phyloP scores from a whole-genome alignment of 2,888 invertebrate species.

The Euplexia lucipara region DNA sequence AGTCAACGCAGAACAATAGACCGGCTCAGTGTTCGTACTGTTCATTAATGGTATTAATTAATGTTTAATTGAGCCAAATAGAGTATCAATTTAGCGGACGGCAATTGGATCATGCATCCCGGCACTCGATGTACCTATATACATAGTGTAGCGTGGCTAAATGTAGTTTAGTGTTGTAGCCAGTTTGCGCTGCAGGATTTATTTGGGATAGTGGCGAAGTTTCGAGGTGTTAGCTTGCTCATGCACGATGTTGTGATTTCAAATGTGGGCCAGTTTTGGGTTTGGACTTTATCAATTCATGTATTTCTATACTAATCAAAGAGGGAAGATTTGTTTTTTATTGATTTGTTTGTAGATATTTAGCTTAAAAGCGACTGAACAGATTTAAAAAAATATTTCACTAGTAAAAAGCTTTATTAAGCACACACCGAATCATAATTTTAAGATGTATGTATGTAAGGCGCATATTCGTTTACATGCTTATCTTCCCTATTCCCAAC shows the following conservation, averaged over 20 bases:
- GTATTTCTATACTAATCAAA: no score
- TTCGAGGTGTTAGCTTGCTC: neutral
- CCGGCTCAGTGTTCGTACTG: slow-evolving; percentile 86
- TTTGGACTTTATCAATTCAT: no score
- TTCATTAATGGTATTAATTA: slow-evolving; percentile 89
- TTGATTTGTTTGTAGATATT: no score
- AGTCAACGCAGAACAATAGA: slow-evolving; percentile 78
- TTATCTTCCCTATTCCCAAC: neutral
- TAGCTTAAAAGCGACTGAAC: no score
- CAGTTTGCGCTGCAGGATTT: neutral
- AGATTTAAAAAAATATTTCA: no score
- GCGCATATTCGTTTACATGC: no score
- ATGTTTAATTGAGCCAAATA: slow-evolving; percentile 90
- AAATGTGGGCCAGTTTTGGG: no score
- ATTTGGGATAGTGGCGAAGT: neutral
- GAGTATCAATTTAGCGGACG: slow-evolving; percentile 89
- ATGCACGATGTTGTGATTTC: no score
- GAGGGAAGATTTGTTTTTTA: no score
- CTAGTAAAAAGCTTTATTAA: no score
- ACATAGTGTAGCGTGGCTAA: slow-evolving; percentile 29
- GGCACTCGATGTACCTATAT: slow-evolving; percentile 58
- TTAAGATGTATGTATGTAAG: no score
- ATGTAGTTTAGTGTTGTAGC: slow-evolving; percentile 14
- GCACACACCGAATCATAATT: no score
- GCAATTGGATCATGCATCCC: slow-evolving; percentile 88